These are phyloP conservation scores for Syncerus caffer DNA, from an alignment of 2,797 vertebrate species.

Conservation along the genomic window DNA sequence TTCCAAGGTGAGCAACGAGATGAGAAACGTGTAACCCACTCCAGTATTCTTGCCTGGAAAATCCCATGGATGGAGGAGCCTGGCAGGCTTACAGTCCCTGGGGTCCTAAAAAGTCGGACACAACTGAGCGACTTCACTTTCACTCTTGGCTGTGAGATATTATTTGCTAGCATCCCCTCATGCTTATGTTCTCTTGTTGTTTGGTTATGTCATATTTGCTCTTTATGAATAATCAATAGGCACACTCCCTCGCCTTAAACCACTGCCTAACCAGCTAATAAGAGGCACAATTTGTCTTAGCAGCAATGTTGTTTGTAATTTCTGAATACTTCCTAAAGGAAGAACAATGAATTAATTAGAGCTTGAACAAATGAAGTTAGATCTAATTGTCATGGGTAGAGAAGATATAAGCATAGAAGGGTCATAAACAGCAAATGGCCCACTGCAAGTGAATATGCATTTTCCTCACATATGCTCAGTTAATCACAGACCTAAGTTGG, in stretches of 20 bases:
- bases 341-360: conserved; percentile 27
- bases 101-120: background rate
- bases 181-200: background rate
- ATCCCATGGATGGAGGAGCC: background rate
- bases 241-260: background rate
- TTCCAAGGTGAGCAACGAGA: background rate
- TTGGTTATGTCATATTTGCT: background rate
- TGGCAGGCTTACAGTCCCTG: background rate
- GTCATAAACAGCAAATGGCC: background rate
- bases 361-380: background rate
- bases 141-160: background rate
- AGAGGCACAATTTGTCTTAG: background rate
- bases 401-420: background rate
- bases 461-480: background rate
- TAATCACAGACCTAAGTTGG: background rate
- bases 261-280: background rate
- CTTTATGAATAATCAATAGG: conserved; percentile 3
- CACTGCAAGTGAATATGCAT: background rate
- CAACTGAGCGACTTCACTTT: background rate
- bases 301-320: conserved; percentile 14
- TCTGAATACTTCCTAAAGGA: conserved; percentile 3
- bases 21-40: background rate
- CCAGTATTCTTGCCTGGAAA: background rate
- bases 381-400: background rate
- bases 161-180: background rate